These are phyloP conservation scores for Lepus americanus DNA, from an alignment of 2,113 vertebrate species.

Conservation along the genomic window DNA sequence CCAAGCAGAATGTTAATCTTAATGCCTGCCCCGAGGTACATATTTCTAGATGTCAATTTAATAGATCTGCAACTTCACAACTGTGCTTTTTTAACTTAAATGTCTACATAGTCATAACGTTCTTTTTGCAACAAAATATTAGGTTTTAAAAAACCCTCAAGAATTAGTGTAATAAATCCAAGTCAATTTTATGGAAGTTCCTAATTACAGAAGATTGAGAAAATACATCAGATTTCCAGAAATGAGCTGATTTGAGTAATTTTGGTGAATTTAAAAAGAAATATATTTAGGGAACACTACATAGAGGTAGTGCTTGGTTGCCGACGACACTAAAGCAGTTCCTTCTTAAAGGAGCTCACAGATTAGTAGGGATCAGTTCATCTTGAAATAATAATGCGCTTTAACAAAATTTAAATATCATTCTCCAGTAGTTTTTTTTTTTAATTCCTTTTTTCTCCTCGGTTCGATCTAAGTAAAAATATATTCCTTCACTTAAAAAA, in stretches of 20 bases:
- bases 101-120: neutral
- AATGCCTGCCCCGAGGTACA: neutral
- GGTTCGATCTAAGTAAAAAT: neutral
- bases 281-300: neutral
- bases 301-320: neutral
- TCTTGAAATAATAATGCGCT: neutral
- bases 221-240: neutral
- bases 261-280: neutral
- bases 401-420: conserved; percentile 52
- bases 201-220: neutral
- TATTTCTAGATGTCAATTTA: conserved; percentile 17
- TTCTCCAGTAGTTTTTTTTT: neutral
- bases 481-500: neutral
- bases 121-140: conserved; percentile 18
- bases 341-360: neutral
- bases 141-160: neutral
- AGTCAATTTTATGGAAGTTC: neutral
- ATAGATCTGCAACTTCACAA: neutral
- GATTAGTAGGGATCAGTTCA: neutral
- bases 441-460: neutral
- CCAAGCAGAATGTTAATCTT: too few relatives aligned
- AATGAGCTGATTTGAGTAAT: neutral
- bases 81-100: neutral
- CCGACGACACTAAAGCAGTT: neutral
- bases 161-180: neutral